Evolutionary conservation across 2,797 vertebrate genomes (phyloP), one percentile per base, ranked within the genome.

Genomic region (Amblyraja radiata): DNA sequence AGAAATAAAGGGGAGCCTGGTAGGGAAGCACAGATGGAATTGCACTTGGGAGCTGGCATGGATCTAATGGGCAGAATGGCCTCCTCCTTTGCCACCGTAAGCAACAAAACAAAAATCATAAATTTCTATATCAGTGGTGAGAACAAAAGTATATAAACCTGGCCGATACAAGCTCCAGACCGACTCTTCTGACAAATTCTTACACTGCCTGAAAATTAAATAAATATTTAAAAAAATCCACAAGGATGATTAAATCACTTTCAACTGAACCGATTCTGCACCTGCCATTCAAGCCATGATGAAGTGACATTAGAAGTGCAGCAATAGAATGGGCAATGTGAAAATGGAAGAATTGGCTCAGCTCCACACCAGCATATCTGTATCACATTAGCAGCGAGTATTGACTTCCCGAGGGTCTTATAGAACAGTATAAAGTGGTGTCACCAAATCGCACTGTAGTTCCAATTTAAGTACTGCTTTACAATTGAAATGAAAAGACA

Each of bases 401-500:
- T 88, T n/a, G 21, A 88, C 63, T 88, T 88, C 63, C 32, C 7
- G 7, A 10, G 63, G 61, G n/a, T 32, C 32, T 68, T 65, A 68
- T 68, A 36, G n/a, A 68, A 7, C 63, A 36, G 68, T 36, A 32
- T 68, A 88, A 88, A 88, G 63, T 88, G 18, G 63, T 88, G n/a
- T 68, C n/a, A 68, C 63, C n/a, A 68, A 88, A 88, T 65, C 68
- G 84, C 65, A 16, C 16, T 9, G 14, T 9, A 68, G 84, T 2
- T 88, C 65, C 18, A 68, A 36, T 74, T 88, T 68, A 88, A 54
- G 68, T 88, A 68, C 21, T 63, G 32, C 18, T 65, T 21, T 68
- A 88, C 63, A 68, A 68, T 68, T 65, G 18, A 88, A 88, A 16
- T 88, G 58, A 88, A 86, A 88, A 32, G n/a, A 65, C 81, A 13